Evolutionary conservation across 2,888 invertebrate genomes (phyloP).

Genomic region (Parnassius orleans): DNA sequence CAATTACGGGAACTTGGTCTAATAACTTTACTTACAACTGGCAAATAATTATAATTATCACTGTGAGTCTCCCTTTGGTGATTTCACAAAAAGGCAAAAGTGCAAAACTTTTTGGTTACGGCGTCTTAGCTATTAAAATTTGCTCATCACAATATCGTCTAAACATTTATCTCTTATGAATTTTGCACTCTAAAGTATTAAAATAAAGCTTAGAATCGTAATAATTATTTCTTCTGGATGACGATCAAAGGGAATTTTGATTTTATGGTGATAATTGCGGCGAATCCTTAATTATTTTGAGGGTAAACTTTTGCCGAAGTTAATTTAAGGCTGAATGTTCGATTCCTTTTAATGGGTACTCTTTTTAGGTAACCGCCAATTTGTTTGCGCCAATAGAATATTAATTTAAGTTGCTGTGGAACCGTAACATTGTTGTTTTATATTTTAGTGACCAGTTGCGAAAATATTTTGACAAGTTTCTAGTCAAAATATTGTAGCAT

Average conservation of each 20-base stretch:
- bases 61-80: conserved; percentile 63
- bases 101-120: conserved; percentile 65
- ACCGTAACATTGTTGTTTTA: conserved; percentile 48
- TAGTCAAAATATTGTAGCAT: no score
- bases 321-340: conserved; percentile 75
- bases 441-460: conserved; percentile 47
- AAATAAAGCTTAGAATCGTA: conserved; percentile 50
- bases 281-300: conserved; percentile 80
- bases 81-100: conserved; percentile 73
- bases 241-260: conserved; percentile 77
- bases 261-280: conserved; percentile 80
- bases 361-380: conserved; percentile 75
- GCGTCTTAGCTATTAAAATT: conserved; percentile 74
- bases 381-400: conserved; percentile 71
- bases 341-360: conserved; percentile 77
- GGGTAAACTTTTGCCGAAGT: conserved; percentile 78
- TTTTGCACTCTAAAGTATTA: conserved; percentile 45
- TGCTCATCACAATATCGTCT: conserved; percentile 54
- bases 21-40: conserved; percentile 73
- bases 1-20: conserved; percentile 62
- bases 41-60: conserved; percentile 80
- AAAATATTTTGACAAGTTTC: conserved; percentile 47
- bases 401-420: conserved; percentile 66
- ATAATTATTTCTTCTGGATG: conserved; percentile 48
- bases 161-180: conserved; percentile 42